Evolutionary conservation across 2,797 vertebrate species (phyloP), one percentile per base, ranked within the genome.

Genomic region (Silurus aristotelis): DNA sequence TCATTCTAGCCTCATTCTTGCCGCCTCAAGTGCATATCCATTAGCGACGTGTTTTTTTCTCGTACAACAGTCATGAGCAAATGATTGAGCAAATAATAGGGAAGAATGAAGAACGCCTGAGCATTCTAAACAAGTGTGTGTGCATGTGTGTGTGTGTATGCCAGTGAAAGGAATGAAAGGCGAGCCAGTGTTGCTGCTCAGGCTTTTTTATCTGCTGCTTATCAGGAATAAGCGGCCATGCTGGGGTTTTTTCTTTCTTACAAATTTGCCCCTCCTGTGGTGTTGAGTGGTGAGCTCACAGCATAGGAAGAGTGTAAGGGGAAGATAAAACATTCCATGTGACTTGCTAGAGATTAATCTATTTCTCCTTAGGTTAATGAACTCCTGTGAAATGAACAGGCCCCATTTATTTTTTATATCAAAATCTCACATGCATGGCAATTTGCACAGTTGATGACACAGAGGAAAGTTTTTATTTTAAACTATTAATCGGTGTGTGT

Each of bases 21-120:
- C 46, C 82, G 63, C 83, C 77, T 83, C 76, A 73, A 63, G 60
- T 73, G 52, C 66, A 66, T 58, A 73, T 58, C 82, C 22, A 75
- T 46, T 48, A 79, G 60, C 80, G 70, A 20, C 17, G 12, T 80
- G 76, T 58, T 52, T 64, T 38, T 61, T 84, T 43, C 83, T 83
- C 67, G 76, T 64, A 58, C 27, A 73, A 80, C 85, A 87, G 46
- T 77, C 25, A n/a, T 80, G 77, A 87, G 52, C 76, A 83, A 86
- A 83, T 83, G 38, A 68, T 61, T 6, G 58, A 72, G 63, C 82
- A 87, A 84, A 84, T 80, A 48, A 83, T 52, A 31, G 68, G 61
- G 48, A 64, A n/a, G 75, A 58, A 22, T 27, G 61, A 10, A 12
- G 46, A 80, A 27, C 20, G 17, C 76, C 8, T 20, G 22, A 31